A percentile compares a stretch with the other conserved stretches of the same genome.
Evolutionary conservation across 2,797 vertebrate genomes (phyloP).

Genomic region (Gallinago nigripennis): DNA sequence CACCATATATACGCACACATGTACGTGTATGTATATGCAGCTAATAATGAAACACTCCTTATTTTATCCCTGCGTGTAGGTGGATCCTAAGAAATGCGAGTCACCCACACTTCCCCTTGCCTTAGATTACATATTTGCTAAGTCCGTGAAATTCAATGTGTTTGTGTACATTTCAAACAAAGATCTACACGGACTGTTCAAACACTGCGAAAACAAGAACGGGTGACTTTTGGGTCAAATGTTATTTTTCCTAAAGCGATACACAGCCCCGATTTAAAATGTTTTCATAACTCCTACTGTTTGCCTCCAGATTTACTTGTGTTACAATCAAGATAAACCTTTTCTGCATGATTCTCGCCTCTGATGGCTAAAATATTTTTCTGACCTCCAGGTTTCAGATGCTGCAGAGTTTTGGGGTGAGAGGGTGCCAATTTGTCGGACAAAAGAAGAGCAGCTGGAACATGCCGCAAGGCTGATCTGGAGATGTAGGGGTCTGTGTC

Average conservation of each 20-base stretch:
- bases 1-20: no score
- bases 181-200: background rate
- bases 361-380: background rate
- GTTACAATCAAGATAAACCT: background rate
- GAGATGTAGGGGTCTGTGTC: background rate
- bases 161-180: slow-evolving; percentile 34
- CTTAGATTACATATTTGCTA: background rate
- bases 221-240: slow-evolving; percentile 11
- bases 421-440: background rate
- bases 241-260: background rate
- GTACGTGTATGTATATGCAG: accelerated
- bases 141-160: background rate
- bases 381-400: background rate
- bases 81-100: background rate
- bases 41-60: background rate
- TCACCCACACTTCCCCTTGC: background rate
- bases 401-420: background rate
- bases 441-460: background rate
- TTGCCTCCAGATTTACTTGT: background rate
- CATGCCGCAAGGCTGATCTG: background rate
- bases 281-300: slow-evolving; percentile 33
- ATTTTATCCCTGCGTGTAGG: background rate
- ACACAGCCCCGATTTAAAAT: background rate
- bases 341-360: background rate
- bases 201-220: background rate